phyloP scores from a whole-genome alignment of 1,140 invertebrate genomes.

The Drosophila auraria region DNA sequence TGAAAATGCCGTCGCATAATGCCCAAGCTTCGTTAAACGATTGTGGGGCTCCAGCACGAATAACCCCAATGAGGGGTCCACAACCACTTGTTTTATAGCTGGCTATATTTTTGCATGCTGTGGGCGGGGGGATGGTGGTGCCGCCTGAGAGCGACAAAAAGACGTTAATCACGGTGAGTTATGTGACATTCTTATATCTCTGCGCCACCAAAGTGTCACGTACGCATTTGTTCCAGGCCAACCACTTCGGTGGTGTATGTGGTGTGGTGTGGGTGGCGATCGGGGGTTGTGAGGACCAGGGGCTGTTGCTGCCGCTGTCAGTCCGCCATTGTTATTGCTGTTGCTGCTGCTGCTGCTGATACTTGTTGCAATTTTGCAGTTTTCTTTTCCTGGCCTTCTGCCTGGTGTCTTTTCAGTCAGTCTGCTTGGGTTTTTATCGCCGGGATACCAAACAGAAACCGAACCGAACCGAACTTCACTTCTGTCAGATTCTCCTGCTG shows the following conservation, averaged over 20 bases:
- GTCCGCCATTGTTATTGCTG: slow-evolving; percentile 49
- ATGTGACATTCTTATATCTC: slow-evolving; percentile 82
- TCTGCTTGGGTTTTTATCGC: slow-evolving; percentile 66
- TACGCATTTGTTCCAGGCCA: slow-evolving; percentile 76
- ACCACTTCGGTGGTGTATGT: slow-evolving; percentile 37
- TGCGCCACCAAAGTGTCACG: slow-evolving; percentile 82
- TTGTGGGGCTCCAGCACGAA: not conserved
- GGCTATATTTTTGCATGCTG: slow-evolving; percentile 73
- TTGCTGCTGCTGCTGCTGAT: slow-evolving; percentile 48
- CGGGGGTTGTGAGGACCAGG: slow-evolving; percentile 18
- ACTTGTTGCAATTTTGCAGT: slow-evolving; percentile 75
- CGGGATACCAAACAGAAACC: slow-evolving; percentile 35
- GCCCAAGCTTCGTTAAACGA: slow-evolving; percentile 33
- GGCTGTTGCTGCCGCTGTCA: slow-evolving; percentile 56
- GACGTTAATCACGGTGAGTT: slow-evolving; percentile 82
- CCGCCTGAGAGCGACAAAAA: slow-evolving; percentile 61
- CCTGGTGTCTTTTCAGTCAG: slow-evolving; percentile 51
- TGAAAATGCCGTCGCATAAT: slow-evolving; percentile 36
- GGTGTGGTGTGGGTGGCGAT: not conserved
- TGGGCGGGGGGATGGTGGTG: not conserved
- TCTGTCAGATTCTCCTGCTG: slow-evolving; percentile 13
- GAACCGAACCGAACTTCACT: slow-evolving; percentile 32
- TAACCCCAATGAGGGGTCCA: slow-evolving; percentile 36
- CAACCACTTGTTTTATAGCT: slow-evolving; percentile 71
- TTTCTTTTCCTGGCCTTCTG: slow-evolving; percentile 35